phyloP scores from a whole-genome alignment of 1,140 invertebrate species.

The Diprion similis region DNA sequence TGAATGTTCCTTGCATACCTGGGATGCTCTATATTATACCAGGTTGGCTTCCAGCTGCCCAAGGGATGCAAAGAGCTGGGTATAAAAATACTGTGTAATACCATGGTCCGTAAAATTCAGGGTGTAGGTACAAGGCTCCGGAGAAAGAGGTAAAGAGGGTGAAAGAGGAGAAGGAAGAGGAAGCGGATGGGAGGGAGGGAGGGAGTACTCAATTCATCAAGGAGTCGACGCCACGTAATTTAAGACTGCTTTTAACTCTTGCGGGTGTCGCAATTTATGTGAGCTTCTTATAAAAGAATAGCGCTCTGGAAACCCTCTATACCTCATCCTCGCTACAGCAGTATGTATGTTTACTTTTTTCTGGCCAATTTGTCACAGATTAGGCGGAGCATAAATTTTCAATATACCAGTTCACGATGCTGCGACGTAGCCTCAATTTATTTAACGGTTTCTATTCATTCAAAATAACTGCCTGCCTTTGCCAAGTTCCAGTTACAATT shows the following conservation, averaged over 20 bases:
- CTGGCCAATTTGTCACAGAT: constrained; percentile 56
- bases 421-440: not conserved
- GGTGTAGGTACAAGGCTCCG: constrained; percentile 3
- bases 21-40: not conserved
- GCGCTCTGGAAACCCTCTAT: constrained; percentile 39
- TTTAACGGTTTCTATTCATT: not conserved
- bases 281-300: constrained; percentile 63
- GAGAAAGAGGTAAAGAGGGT: constrained; percentile 24
- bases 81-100: constrained; percentile 53
- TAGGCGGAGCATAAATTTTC: constrained; percentile 53
- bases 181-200: constrained; percentile 25
- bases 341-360: constrained; percentile 32
- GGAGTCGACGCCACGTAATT: constrained; percentile 62
- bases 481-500: too few species aligned
- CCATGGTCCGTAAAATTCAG: constrained; percentile 27
- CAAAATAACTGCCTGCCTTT: too few species aligned
- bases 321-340: not conserved
- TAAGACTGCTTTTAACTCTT: constrained; percentile 65
- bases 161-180: constrained; percentile 21
- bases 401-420: constrained; percentile 31
- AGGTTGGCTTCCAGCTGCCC: not conserved
- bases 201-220: constrained; percentile 63
- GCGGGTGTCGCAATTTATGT: constrained; percentile 63
- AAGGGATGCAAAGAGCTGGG: constrained; percentile 32
- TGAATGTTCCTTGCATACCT: not conserved